Evolutionary conservation across 2,888 invertebrate species (phyloP).

Genomic region (Elgonia sp.): DNA sequence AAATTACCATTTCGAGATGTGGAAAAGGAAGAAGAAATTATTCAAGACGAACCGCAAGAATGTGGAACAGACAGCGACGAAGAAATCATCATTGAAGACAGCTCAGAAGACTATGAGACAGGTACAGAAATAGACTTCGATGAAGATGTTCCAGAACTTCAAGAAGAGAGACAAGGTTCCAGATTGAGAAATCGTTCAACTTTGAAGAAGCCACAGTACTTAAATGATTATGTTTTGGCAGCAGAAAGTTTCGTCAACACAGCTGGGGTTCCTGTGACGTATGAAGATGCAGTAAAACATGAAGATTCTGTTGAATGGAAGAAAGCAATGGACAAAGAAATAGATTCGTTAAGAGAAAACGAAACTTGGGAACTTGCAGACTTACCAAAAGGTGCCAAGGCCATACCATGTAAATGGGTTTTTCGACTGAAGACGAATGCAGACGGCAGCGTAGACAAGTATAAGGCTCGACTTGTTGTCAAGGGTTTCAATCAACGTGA

Average conservation of each 20-base stretch:
- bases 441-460: constrained; percentile 79
- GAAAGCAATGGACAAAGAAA: constrained; percentile 80
- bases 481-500: constrained; percentile 80
- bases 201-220: constrained; percentile 63
- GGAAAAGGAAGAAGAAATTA: constrained; percentile 10
- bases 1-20: constrained; percentile 32
- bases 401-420: constrained; percentile 77
- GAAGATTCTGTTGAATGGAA: constrained; percentile 75
- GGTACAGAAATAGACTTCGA: constrained; percentile 23
- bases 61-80: background rate
- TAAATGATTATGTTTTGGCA: constrained; percentile 50
- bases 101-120: constrained; percentile 26
- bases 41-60: constrained; percentile 24
- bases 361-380: constrained; percentile 79
- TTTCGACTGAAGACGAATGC: constrained; percentile 78
- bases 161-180: constrained; percentile 12
- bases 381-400: constrained; percentile 77
- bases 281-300: constrained; percentile 62
- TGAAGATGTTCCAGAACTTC: constrained; percentile 27
- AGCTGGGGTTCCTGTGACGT: constrained; percentile 48
- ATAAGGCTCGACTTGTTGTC: constrained; percentile 80
- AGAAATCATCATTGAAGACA: constrained; percentile 23
- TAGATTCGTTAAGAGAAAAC: constrained; percentile 80
- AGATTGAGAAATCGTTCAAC: constrained; percentile 62
- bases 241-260: constrained; percentile 57